A percentile compares a stretch with the other conserved stretches of the same genome.
Conservation (phyloP, 1,140 invertebrate species). For the Drepana arcuata region DNA sequence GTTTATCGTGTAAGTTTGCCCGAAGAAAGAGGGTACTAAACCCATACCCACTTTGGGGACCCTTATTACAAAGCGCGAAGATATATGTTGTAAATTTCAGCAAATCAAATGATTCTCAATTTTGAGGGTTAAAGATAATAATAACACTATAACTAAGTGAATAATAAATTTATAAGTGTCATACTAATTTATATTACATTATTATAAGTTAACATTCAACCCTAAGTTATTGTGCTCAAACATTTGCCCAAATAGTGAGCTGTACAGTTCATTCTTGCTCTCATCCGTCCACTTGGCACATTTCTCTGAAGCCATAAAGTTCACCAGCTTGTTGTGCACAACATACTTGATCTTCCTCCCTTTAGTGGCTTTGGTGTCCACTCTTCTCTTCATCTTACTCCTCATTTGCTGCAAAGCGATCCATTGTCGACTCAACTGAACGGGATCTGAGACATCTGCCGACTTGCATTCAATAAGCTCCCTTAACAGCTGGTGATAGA, state of each 20-base stretch:
- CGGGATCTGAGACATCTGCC: slow-evolving; percentile 84
- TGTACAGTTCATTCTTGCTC: slow-evolving; percentile 85
- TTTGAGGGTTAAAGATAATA: background rate
- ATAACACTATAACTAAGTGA: background rate
- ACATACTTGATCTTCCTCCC: slow-evolving; percentile 92
- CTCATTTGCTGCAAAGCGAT: slow-evolving; percentile 92
- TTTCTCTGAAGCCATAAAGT: slow-evolving; percentile 92
- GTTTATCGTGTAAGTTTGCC: too few species aligned
- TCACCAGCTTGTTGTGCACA: slow-evolving; percentile 91
- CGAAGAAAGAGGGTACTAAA: too few species aligned
- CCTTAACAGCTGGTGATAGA: slow-evolving; percentile 93
- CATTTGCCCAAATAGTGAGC: slow-evolving; percentile 86
- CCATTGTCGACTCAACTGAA: slow-evolving; percentile 87
- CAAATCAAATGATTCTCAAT: background rate
- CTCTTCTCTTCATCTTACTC: slow-evolving; percentile 90
- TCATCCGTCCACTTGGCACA: slow-evolving; percentile 81
- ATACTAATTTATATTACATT: background rate
- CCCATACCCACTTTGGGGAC: background rate
- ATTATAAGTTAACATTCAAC: slow-evolving; percentile 42
- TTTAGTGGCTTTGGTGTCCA: slow-evolving; percentile 94
- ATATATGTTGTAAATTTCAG: background rate
- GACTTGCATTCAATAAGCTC: slow-evolving; percentile 95
- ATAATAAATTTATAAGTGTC: background rate
- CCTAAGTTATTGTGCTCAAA: slow-evolving; percentile 62
- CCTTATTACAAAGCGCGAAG: background rate